Evolutionary conservation across 2,888 invertebrate species (phyloP).

Genomic region (Agriopis aurantiaria): DNA sequence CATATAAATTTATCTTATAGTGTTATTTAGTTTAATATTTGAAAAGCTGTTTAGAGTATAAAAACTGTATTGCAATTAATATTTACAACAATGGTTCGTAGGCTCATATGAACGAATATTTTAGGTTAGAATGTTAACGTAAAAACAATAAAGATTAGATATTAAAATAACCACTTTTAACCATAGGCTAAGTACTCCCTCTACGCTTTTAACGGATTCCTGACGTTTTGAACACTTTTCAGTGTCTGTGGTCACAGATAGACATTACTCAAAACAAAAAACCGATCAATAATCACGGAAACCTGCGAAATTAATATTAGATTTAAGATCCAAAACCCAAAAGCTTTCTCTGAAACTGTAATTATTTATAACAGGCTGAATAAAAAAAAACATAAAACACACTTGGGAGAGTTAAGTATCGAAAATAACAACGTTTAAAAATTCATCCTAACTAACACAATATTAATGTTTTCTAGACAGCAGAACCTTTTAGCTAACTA

Average conservation of each 20-base stretch:
- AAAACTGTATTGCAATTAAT: background rate
- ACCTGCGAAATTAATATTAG: too few relatives aligned
- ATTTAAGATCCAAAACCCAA: too few relatives aligned
- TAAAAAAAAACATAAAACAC: background rate
- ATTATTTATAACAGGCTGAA: background rate
- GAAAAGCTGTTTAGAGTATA: background rate
- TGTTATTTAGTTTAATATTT: background rate
- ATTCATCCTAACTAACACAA: background rate
- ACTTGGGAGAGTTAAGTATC: background rate
- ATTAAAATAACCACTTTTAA: too few relatives aligned
- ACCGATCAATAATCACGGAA: too few relatives aligned
- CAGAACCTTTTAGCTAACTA: slow-evolving; percentile 15
- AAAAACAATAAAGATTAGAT: too few relatives aligned
- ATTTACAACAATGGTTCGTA: background rate
- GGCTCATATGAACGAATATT: background rate
- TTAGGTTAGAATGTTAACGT: background rate
- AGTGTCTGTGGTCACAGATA: too few relatives aligned
- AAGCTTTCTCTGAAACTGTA: too few relatives aligned
- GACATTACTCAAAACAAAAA: too few relatives aligned
- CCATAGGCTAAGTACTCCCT: too few relatives aligned
- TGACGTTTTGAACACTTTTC: too few relatives aligned
- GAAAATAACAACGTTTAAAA: background rate
- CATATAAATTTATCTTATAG: background rate
- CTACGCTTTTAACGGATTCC: too few relatives aligned
- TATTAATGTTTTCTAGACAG: slow-evolving; percentile 5